Conservation (phyloP, 2,888 invertebrate genomes). For the Drosophila subquinaria region DNA sequence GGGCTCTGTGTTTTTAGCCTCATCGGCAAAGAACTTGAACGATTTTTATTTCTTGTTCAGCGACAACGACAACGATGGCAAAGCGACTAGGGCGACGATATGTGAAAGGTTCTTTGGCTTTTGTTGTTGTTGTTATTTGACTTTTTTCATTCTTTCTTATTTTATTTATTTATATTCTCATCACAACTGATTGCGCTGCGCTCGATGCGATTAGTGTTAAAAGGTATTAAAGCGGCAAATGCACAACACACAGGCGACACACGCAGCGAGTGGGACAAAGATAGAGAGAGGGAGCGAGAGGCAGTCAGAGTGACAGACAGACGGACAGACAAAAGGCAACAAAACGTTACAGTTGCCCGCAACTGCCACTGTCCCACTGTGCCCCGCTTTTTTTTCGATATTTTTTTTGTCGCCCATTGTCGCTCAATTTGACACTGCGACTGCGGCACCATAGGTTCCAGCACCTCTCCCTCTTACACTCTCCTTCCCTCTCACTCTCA, state of each 20-base stretch:
- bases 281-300: neutral
- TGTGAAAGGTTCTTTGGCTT: conserved; percentile 37
- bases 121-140: conserved; percentile 45
- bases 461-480: conserved; percentile 1
- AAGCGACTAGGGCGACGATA: conserved; percentile 70
- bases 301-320: conserved; percentile 1
- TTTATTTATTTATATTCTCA: conserved; percentile 85
- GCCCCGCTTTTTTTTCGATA: conserved; percentile 50
- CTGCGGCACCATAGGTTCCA: conserved; percentile 36
- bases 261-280: neutral
- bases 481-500: neutral
- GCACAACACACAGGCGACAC: conserved; percentile 78
- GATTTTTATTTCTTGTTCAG: conserved; percentile 82
- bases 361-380: conserved; percentile 81
- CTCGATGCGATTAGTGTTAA: conserved; percentile 85
- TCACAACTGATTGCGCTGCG: conserved; percentile 85
- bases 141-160: conserved; percentile 29
- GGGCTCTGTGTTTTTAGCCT: conserved; percentile 15
- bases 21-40: conserved; percentile 74
- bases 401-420: conserved; percentile 75
- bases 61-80: conserved; percentile 65
- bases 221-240: conserved; percentile 86
- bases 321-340: conserved; percentile 64
- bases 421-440: conserved; percentile 81
- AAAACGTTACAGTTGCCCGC: conserved; percentile 79